These are phyloP conservation scores for Drosophila suboccidentalis DNA, from an alignment of 2,888 invertebrate genomes.

Conservation along the genomic window DNA sequence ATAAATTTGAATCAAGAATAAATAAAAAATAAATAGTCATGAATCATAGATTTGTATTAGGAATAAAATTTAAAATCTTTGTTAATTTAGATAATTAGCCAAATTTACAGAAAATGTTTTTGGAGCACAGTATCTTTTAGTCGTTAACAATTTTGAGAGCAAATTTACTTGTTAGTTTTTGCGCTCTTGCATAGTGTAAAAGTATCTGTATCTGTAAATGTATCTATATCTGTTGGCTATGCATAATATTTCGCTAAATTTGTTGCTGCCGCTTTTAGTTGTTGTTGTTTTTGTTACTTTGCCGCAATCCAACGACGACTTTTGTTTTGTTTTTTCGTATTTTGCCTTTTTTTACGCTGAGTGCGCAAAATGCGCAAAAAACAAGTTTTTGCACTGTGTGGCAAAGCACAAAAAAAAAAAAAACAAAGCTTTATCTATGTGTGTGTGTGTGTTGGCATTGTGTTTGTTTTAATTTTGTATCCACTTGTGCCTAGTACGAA, in stretches of 20 bases:
- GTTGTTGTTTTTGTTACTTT: slow-evolving; percentile 36
- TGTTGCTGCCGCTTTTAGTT: slow-evolving; percentile 31
- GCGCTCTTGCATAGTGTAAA: slow-evolving; percentile 18
- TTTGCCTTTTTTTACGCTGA: slow-evolving; percentile 67
- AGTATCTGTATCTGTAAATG: slow-evolving; percentile 32
- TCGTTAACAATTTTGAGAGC: background rate
- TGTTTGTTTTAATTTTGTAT: slow-evolving; percentile 76
- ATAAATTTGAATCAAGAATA: background rate
- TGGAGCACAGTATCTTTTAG: background rate
- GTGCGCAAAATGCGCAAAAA: slow-evolving; percentile 80
- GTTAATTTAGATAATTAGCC: too few species aligned
- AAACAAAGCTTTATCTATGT: slow-evolving; percentile 61
- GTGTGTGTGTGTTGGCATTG: slow-evolving; percentile 44
- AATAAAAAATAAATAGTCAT: background rate
- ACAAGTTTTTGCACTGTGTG: slow-evolving; percentile 76
- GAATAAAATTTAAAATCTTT: background rate
- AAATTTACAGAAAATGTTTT: too few species aligned
- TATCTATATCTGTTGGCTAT: slow-evolving; percentile 44
- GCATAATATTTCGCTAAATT: slow-evolving; percentile 56
- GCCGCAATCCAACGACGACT: slow-evolving; percentile 57
- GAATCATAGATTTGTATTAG: background rate
- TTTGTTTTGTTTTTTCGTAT: slow-evolving; percentile 54
- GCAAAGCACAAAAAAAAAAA: slow-evolving; percentile 51
- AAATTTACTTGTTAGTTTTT: background rate
- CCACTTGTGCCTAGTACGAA: slow-evolving; percentile 78